phyloP scores from a whole-genome alignment of 2,797 vertebrate species.

The Myotis pilosus region DNA sequence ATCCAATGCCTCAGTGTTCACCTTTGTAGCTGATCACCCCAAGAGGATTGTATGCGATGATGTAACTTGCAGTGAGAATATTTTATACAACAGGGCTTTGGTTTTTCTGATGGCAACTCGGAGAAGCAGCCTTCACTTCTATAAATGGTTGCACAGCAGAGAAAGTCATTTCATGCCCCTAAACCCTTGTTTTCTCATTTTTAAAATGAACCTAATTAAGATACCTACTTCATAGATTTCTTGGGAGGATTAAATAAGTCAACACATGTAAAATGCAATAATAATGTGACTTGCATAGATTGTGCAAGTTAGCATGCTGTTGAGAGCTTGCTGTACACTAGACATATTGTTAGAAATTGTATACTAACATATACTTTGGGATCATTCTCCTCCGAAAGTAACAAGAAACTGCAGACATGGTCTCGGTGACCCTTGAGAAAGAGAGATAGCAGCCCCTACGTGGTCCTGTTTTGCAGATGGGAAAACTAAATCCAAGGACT shows the following conservation, averaged over 20 bases:
- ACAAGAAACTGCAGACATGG: background rate
- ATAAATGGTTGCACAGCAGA: background rate
- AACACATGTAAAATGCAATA: background rate
- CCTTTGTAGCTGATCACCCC: background rate
- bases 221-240: background rate
- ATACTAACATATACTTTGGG: background rate
- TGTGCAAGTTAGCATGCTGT: background rate
- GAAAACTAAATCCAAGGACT: background rate
- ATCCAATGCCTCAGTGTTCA: background rate
- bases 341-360: background rate
- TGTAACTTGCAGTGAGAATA: background rate
- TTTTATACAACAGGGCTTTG: background rate
- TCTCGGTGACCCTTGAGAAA: background rate
- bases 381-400: background rate
- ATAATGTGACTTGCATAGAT: rapidly evolving
- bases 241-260: background rate
- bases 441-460: background rate
- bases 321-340: background rate
- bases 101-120: background rate
- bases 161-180: background rate
- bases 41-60: background rate
- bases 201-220: background rate
- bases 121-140: background rate
- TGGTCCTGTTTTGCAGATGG: background rate
- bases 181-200: background rate